Base-by-base conservation (phyloP, 2,113 vertebrate species). In the Gymnobelideus leadbeateri region DNA sequence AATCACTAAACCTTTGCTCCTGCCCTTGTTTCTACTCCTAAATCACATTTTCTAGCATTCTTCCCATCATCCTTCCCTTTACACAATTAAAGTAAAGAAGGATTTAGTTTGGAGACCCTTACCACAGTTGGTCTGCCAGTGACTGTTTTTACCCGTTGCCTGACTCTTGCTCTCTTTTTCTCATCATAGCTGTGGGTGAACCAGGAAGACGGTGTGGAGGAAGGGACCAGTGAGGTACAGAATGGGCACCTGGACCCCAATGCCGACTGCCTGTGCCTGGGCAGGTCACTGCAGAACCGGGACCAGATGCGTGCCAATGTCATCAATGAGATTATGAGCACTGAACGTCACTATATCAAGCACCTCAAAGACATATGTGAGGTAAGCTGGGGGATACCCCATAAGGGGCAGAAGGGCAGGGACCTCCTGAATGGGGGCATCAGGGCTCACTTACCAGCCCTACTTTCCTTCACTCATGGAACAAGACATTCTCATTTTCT, bases 321-420 rank as follows among this genome's bases (percentile, higher is more conserved):
- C 98, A 99, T 99, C 98, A 99, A 99, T 94, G 99, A 99, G 98
- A 99, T 99, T 98, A 99, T 99, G 99, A 99, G 99, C 99, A 99
- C 99, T 31, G 99, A 99, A 98, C 99, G 99, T 97, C 99, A 99
- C 98, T 99, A 99, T 98, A 99, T 99, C 98, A 99, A 99, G 98
- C 99, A 99, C 98, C 99, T 99, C 98, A 99, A 99, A 98, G 99
- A 99, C 98, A 99, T 99, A 97, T 99, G 99, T 4, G 99, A 99
- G 99, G 99, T 99, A 99, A 54, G 91, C 25, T 1, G 14, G 68
- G 49, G 49, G 43, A 49, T 47, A 12, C 14, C 24, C 25, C 47
- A 11, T 47, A 31, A 25, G 12, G 28, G 47, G 26, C 46, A 89
- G 23, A 43, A 23, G 89, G 89, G 23, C 46, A 25, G 24, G 25